Evolutionary conservation across 2,797 vertebrate genomes (phyloP), one percentile per base, ranked within the genome.

Genomic region (Benthosema pterotum): DNA sequence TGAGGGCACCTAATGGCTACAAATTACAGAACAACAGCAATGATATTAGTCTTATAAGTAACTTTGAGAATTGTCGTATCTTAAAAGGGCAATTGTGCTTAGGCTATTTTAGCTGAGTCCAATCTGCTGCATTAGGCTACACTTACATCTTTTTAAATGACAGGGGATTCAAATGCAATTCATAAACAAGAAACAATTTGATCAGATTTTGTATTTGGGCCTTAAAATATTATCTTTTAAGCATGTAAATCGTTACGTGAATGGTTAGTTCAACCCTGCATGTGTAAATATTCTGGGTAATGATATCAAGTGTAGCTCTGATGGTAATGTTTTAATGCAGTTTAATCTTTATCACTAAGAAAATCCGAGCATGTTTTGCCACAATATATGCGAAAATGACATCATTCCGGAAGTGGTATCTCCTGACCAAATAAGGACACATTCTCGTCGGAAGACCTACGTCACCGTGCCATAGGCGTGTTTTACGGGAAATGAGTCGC

Each of bases 401-500:
- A 83, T 92, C 86, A 88, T 86, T 63, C 84, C 84, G 88, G 91
- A 91, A 90, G 60, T 13, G 67, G 80, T 19, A 79, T 46, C 71
- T 77, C 13, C 19, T 68, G 45, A 11, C 91, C 90, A 92, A 87
- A 90, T 91, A 85, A 84, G 91, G 91, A 72, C 47, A 65, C 75
- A 67, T 61, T 56, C 43, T 16, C n/a, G 72, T 91, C 88, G 85
- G 84, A 88, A 86, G 80, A 80, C 3, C 15, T 16, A 78, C 90
- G 89, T 92, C 89, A 91, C 63, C 14, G 2, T 19, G 38, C n/a
- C 59, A 82, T 73, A 56, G 91, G 90, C 83, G 88, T 80, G 86
- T 69, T 0, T 91, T 92, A 88, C 91, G 79, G 89, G 90, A 93
- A 93, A 69, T 76, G 82, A 77, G 38, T 66, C 47, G 63, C 71